Conservation (phyloP, 2,113 vertebrate species). For the Thinocorus orbignyianus region DNA sequence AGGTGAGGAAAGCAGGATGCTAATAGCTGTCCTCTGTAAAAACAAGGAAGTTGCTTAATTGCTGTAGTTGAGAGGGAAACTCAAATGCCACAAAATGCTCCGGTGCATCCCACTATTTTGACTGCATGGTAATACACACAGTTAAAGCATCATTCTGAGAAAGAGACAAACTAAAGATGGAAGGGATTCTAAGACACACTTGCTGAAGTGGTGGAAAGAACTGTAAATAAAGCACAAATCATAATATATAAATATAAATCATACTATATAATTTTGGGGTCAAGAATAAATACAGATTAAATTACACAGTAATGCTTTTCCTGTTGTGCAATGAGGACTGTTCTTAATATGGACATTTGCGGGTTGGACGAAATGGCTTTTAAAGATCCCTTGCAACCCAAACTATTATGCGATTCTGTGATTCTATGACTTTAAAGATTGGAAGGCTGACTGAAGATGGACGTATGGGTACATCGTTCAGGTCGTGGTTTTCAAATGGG, state of each 20-base stretch:
- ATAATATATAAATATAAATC: neutral
- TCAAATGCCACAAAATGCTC: neutral
- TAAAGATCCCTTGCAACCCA: neutral
- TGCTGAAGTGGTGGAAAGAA: neutral
- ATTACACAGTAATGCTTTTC: neutral
- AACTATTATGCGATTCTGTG: neutral
- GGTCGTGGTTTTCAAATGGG: neutral
- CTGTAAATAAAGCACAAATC: neutral
- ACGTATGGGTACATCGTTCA: neutral
- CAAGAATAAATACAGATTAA: neutral
- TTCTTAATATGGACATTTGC: neutral
- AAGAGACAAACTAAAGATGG: neutral
- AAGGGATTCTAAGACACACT: neutral
- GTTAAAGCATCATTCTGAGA: neutral
- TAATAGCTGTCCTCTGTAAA: neutral
- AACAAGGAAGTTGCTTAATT: neutral
- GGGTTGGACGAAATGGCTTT: neutral
- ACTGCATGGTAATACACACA: neutral
- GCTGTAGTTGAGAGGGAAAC: neutral
- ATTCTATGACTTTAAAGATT: neutral
- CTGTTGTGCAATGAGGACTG: neutral
- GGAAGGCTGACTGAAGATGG: neutral
- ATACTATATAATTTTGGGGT: neutral
- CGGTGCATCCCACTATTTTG: neutral
- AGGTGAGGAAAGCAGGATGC: neutral